Conservation (phyloP, 1,140 invertebrate genomes). For the Antheraea pernyi region DNA sequence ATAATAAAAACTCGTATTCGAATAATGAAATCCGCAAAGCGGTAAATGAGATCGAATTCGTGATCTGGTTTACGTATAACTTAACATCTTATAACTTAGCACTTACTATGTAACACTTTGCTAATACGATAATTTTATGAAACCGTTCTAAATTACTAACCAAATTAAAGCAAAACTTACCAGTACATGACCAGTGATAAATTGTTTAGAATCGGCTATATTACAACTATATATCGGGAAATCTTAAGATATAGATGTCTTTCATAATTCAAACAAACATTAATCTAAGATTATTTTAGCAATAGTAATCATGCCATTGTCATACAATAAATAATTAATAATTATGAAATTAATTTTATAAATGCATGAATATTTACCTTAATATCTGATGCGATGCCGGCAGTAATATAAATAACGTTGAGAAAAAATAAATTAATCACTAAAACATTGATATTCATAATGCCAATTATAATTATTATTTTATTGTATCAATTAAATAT, state of each 20-base stretch:
- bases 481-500: constrained; percentile 22
- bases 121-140: background rate
- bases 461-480: constrained; percentile 41
- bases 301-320: too few species aligned
- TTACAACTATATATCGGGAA: too few species aligned
- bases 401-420: constrained; percentile 52
- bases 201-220: background rate
- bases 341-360: background rate
- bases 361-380: constrained; percentile 47
- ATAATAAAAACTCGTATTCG: background rate
- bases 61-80: background rate
- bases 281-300: too few species aligned
- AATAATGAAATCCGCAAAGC: background rate
- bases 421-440: constrained; percentile 59
- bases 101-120: background rate
- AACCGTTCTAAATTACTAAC: background rate
- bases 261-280: too few species aligned
- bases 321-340: too few species aligned
- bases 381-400: constrained; percentile 46
- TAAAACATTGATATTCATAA: constrained; percentile 63
- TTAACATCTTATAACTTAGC: too few species aligned
- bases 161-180: background rate
- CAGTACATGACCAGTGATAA: background rate
- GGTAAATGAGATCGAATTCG: background rate
- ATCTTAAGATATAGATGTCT: too few species aligned